Base-by-base conservation (phyloP, 2,888 invertebrate genomes). In the Polymixis flavicincta region DNA sequence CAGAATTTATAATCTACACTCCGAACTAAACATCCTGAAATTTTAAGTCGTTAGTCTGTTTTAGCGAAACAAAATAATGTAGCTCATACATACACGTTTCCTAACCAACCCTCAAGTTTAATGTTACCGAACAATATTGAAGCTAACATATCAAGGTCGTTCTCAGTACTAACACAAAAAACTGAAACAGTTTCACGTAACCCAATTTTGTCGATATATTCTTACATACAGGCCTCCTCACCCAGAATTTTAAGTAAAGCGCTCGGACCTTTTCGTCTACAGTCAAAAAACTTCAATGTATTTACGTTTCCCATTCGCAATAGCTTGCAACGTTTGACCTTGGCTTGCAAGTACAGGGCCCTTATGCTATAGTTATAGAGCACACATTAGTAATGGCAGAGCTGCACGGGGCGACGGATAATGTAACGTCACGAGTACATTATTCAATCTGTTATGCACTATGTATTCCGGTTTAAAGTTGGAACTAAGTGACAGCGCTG, bases 331-430 rank as follows among this genome's bases (percentile, higher is more conserved):
- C 22, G 22, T 72, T n/a, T 57, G 78, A 76, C 76, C 76, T 77
- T 86, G 74, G 22, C 32, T 83, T 25, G 48, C 25, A 78, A 69
- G 52, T 48, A 69, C 42, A 64, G 32, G 48, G 28, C 65, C 61
- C 52, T 59, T 70, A 52, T 64, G 71, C 55, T 54, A 61, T 55
- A 57, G 71, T 57, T 79, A 64, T 64, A 57, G n/a, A 66, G 70
- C 60, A 42, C 74, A 60, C 82, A 83, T 83, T 86, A 86, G 86
- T 66, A 66, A 78, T 59, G 69, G 84, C 42, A 86, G 74, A 83
- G 86, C 71, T 74, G 68, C 68, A 37, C 57, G 45, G 60, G 74
- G 74, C 59, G 71, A 52, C 52, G 52, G 57, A n/a, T 45, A 70
- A 22, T 19, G 55, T 57, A 3, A 52, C 61, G 55, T 69, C 45